Base-by-base conservation (phyloP, 2,797 vertebrate genomes). In the Scyliorhinus canicula region DNA sequence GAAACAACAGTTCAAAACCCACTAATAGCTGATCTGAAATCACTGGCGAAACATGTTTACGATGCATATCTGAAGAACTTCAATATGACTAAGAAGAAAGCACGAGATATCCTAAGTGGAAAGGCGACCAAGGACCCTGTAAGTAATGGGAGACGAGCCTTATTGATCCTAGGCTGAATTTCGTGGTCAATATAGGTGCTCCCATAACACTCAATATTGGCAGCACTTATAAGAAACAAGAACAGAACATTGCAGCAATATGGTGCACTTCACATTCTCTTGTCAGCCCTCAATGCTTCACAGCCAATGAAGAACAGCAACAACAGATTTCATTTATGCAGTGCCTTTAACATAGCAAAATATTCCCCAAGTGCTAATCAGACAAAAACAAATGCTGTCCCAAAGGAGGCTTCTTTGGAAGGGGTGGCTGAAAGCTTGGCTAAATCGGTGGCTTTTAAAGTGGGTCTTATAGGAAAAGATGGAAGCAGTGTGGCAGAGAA, bases 41-140 rank as follows among this genome's bases (percentile, higher is more conserved):
- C 98, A 79, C 97, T 99, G 97, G 98, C 99, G 95, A 99, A 99
- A 97, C 98, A 98, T 96, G 99, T 99, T 96, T 99, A 99, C 97
- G 97, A 97, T 0, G 98, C 99, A 97, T 99, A 99, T 97, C 97
- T 98, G 97, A 99, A 98, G 96, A 99, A 99, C 97, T 98, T 99
- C 97, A 98, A 98, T 95, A 99, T 99, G 99, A 99, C 99, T 97
- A 99, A 99, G 98, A 99, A 99, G 97, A 99, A 98, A 97, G 99
- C 99, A 95, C 98, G 99, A 94, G 98, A 98, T 96, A 99, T 99
- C 97, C 97, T 99, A 96, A 98, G 97, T 0, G 99, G 99, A 96
- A 99, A 99, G 97, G 98, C 98, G 96, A 98, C 97, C 97, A 98
- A 98, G 97, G 98, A 97, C 4, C 97, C 99, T 96, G 99, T 99